Evolutionary conservation across 2,113 vertebrate genomes (phyloP), one percentile per base, ranked within the genome.

Genomic region (Thermophis baileyi): DNA sequence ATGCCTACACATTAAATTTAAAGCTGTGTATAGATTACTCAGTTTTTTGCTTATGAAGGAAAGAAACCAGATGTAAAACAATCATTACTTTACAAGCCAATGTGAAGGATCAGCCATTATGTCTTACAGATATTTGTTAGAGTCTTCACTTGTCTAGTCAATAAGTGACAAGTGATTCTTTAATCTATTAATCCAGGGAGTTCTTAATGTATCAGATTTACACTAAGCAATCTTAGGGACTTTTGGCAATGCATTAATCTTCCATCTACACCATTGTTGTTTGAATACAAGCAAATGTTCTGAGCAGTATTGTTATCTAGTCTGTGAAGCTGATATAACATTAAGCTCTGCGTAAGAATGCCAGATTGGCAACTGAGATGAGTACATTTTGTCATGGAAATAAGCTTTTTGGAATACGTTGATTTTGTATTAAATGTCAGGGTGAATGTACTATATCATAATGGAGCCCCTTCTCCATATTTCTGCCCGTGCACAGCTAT

Each of bases 281-380:
- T 93, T 88, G 11, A 46, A 50, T 54, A 94, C 95, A 69, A 94
- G 85, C 35, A 94, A 95, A 94, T 93, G 94, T 96, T 94, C 89
- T 93, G 46, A n/a, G 57, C 90, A 0, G 53, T 90, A 93, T 93
- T 91, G 95, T 92, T 91, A 54, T 85, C 89, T 86, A 85, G n/a
- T 81, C 92, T 95, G 63, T 94, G 95, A 96, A 95, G 74, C 94
- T 95, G 60, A 95, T 94, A 50, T 93, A 95, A 87, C 63, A 93
- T 89, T 94, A 95, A 95, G 85, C 87, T 89, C 91, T 91, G 46
- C 92, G 90, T 40, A 90, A 95, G 30, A 74, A 88, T 95, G 92
- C 90, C 94, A 96, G 95, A 95, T 74, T 95, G 90, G 89, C 93
- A 96, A 95, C 91, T 60, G n/a, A 90, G 69, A 85, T 50, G 25